Evolutionary conservation across 2,888 invertebrate genomes (phyloP), one percentile per base, ranked within the genome.

Genomic region (Branchellion lobata): DNA sequence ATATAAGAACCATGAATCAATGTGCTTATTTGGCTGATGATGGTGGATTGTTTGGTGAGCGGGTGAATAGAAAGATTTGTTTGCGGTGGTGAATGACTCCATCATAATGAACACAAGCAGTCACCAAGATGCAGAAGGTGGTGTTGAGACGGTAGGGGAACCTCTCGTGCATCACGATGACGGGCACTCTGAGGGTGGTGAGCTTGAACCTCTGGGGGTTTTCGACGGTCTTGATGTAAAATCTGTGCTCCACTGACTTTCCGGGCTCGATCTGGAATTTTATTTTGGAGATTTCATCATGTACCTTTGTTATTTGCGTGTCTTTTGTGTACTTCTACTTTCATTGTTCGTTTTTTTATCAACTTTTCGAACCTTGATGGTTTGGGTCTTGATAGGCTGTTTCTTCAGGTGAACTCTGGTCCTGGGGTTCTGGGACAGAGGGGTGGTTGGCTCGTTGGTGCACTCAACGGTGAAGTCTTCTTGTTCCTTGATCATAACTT

Each of bases 401-500:
- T 24, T 24, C 21, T 24, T 24, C 3, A 57, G n/a, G 61, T 8
- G 5, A 24, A n/a, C 3, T 8, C n/a, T 8, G 61, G 5, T 57
- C 40, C 14, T 40, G 21, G 61, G 61, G 24, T 24, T n/a, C 24
- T 18, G 3, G 61, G 61, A 5, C 24, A 57, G n/a, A 5, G 61
- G 61, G 5, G 21, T 57, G 21, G 21, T 24, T n/a, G 5, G 61
- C n/a, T 57, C 61, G 24, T n/a, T n/a, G 3, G 3, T 57, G 61
- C 61, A 57, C 24, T 14, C 61, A 57, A 57, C 61, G 5, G 3
- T 57, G 61, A 57, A 57, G 21, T 57, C 61, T 24, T 18, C n/a
- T n/a, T 57, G 61, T 57, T 57, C 61, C 24, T n/a, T 57, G 24
- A 57, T 57, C 21, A 57, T 24, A n/a, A 57, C 61, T n/a, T 57